phyloP scores from a whole-genome alignment of 2,888 invertebrate genomes.

The Aporophyla lueneburgensis region DNA sequence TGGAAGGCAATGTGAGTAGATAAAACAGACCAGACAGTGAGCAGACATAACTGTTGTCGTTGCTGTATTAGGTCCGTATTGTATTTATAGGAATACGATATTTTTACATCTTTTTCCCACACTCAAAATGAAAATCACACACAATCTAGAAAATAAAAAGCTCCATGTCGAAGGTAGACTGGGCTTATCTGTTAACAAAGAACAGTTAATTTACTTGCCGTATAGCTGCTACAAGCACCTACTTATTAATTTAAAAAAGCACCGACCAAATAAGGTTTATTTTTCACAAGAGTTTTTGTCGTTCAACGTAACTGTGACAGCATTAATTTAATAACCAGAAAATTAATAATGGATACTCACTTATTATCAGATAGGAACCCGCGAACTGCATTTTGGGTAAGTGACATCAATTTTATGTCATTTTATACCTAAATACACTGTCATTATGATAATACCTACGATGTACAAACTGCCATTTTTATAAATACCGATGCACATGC shows the following conservation, averaged over 20 bases:
- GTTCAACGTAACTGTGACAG: neutral
- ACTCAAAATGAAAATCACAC: no score
- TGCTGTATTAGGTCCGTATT: no score
- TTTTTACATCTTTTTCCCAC: no score
- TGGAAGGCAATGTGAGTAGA: no score
- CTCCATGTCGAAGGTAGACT: no score
- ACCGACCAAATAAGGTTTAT: neutral
- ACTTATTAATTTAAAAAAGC: neutral
- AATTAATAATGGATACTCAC: neutral
- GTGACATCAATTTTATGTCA: neutral
- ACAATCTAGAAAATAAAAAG: no score
- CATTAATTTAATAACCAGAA: neutral
- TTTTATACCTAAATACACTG: conserved; percentile 5
- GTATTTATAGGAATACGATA: no score
- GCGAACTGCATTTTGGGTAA: conserved; percentile 10
- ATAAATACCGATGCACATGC: neutral
- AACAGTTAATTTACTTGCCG: neutral
- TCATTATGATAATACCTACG: conserved; percentile 23
- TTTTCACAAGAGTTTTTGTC: neutral
- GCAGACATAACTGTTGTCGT: no score
- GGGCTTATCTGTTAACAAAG: no score
- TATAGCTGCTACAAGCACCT: neutral
- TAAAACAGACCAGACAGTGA: no score
- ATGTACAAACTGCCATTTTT: neutral
- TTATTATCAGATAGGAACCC: conserved; percentile 14